Percentiles rank a stretch among this genome's conserved stretches.
These are phyloP conservation scores for Trachymyrmex cornetzi DNA, from an alignment of 1,140 invertebrate species.

Conservation along the genomic window DNA sequence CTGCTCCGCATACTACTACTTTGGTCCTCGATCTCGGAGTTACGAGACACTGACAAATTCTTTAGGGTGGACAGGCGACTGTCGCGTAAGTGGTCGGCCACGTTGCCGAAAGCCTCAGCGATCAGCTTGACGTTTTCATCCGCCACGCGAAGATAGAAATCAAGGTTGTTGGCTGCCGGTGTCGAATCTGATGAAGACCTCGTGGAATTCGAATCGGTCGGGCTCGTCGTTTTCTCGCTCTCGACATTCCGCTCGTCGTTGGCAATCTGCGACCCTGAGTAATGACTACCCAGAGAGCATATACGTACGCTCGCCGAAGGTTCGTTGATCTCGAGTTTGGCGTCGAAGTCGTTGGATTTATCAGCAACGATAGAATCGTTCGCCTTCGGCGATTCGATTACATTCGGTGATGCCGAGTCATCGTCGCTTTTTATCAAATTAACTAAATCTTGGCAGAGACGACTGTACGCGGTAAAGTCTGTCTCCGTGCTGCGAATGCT, in stretches of 20 bases:
- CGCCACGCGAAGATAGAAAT: slow-evolving; percentile 73
- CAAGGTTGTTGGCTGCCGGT: slow-evolving; percentile 51
- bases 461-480: slow-evolving; percentile 71
- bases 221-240: slow-evolving; percentile 14
- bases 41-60: slow-evolving; percentile 53
- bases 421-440: slow-evolving; percentile 66
- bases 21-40: slow-evolving; percentile 65
- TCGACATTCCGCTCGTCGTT: slow-evolving; percentile 2
- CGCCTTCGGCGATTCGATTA: neutral
- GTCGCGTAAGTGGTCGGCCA: slow-evolving; percentile 67
- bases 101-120: slow-evolving; percentile 69
- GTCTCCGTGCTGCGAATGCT: slow-evolving; percentile 46
- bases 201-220: slow-evolving; percentile 3
- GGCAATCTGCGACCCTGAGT: neutral
- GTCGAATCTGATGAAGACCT: slow-evolving; percentile 21
- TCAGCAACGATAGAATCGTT: neutral
- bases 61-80: slow-evolving; percentile 34
- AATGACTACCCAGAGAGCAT: slow-evolving; percentile 37
- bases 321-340: slow-evolving; percentile 14
- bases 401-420: neutral
- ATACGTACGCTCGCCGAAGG: neutral
- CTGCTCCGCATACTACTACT: slow-evolving; percentile 65
- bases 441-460: slow-evolving; percentile 73
- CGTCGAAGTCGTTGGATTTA: neutral
- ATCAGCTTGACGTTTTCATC: slow-evolving; percentile 75